phyloP scores from a whole-genome alignment of 1,140 invertebrate species.

The Oryctes rhinoceros region DNA sequence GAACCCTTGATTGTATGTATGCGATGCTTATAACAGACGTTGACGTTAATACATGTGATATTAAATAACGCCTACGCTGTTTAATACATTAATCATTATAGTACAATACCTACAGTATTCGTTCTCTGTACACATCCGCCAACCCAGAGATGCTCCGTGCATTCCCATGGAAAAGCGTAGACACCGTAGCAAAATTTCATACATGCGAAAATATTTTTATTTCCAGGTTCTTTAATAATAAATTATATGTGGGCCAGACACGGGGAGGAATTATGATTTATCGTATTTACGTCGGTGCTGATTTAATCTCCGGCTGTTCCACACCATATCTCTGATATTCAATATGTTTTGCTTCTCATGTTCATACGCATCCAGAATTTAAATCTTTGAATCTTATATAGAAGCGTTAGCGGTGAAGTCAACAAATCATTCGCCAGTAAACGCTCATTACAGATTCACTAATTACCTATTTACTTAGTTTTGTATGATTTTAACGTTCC shows the following conservation, averaged over 20 bases:
- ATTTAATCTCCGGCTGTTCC: not conserved
- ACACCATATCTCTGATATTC: not conserved
- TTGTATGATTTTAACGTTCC: no score
- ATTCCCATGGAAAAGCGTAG: not conserved
- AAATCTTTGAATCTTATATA: not conserved
- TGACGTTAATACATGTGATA: not conserved
- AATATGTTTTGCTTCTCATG: not conserved
- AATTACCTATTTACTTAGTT: no score
- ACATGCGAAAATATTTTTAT: slow-evolving; percentile 27
- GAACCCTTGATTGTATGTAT: not conserved
- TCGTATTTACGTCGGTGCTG: not conserved
- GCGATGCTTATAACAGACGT: not conserved
- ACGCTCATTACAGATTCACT: no score
- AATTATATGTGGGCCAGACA: not conserved
- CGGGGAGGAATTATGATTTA: slow-evolving; percentile 13
- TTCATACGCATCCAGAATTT: not conserved
- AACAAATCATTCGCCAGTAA: no score
- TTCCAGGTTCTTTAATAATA: slow-evolving; percentile 26
- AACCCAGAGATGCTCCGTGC: not conserved
- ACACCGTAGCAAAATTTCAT: not conserved
- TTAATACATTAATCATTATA: slow-evolving; percentile 28
- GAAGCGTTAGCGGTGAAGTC: not conserved
- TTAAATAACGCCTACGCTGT: slow-evolving; percentile 1
- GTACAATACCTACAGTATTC: not conserved
- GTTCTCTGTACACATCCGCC: not conserved